Percentiles rank a stretch among this genome's conserved stretches.
phyloP scores from a whole-genome alignment of 2,797 vertebrate species.

The Psittacula echo region DNA sequence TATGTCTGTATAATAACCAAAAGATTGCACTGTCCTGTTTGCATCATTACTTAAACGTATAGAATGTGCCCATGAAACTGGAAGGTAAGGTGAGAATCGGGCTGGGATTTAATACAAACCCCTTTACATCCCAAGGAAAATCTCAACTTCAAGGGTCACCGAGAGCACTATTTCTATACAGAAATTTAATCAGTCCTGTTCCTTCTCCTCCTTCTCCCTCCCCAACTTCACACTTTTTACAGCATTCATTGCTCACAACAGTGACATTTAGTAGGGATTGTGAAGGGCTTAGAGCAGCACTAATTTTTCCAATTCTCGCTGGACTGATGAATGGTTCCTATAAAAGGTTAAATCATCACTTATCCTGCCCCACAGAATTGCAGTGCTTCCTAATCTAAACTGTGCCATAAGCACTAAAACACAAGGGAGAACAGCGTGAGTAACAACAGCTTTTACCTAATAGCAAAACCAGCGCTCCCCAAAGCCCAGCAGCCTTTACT shows the following conservation, averaged over 20 bases:
- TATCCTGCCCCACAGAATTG: background rate
- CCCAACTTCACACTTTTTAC: background rate
- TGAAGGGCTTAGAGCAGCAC: background rate
- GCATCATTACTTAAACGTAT: rapidly evolving
- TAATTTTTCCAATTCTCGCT: background rate
- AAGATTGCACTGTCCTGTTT: background rate
- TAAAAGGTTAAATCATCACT: slow-evolving; percentile 37
- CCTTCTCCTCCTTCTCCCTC: background rate
- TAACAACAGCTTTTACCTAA: background rate
- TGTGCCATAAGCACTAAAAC: background rate
- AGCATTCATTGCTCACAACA: background rate
- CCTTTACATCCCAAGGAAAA: background rate
- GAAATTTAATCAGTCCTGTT: background rate
- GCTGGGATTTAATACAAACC: background rate
- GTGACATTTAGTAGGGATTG: background rate
- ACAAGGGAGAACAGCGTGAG: rapidly evolving
- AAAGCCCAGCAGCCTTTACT: background rate
- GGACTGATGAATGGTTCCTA: background rate
- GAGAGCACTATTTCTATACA: background rate
- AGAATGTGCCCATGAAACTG: background rate
- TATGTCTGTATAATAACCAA: too few relatives aligned
- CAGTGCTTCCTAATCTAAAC: background rate
- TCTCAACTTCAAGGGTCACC: background rate
- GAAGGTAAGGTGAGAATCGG: background rate
- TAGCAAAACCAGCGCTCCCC: background rate